phyloP scores from a whole-genome alignment of 2,888 invertebrate genomes.

The Agonopterix heracliana region DNA sequence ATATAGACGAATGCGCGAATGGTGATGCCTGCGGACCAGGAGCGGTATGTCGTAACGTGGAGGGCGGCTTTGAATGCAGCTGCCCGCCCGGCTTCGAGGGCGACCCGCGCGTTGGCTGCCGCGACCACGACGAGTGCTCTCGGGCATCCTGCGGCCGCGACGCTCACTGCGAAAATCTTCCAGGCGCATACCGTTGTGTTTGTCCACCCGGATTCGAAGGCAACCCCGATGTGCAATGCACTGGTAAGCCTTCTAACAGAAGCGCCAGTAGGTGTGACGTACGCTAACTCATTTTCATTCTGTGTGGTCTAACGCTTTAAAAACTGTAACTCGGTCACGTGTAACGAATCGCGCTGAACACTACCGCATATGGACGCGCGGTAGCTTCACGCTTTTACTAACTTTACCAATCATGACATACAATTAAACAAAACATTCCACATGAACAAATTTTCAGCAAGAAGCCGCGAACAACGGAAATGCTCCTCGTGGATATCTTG shows the following conservation, averaged over 20 bases:
- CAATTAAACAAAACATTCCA: slow-evolving; percentile 23
- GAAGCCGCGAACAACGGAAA: slow-evolving; percentile 18
- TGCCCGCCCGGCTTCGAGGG: slow-evolving; percentile 90
- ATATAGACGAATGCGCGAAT: slow-evolving; percentile 88
- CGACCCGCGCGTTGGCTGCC: slow-evolving; percentile 84
- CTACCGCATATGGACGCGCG: slow-evolving; percentile 54
- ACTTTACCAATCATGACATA: slow-evolving; percentile 33
- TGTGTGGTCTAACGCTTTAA: slow-evolving; percentile 63
- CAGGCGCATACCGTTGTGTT: slow-evolving; percentile 86
- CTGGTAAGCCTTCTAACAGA: slow-evolving; percentile 74
- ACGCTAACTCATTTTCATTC: slow-evolving; percentile 37
- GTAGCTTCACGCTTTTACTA: slow-evolving; percentile 71
- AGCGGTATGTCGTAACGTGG: slow-evolving; percentile 87
- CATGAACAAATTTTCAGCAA: slow-evolving; percentile 40
- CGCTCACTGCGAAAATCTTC: slow-evolving; percentile 86
- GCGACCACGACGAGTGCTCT: slow-evolving; percentile 85
- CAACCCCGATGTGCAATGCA: slow-evolving; percentile 84
- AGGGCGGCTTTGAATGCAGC: slow-evolving; percentile 88
- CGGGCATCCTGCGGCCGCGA: slow-evolving; percentile 86
- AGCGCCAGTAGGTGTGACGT: slow-evolving; percentile 36
- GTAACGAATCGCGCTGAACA: slow-evolving; percentile 62
- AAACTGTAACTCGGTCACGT: slow-evolving; percentile 44
- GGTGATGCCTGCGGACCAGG: slow-evolving; percentile 84
- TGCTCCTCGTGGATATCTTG: slow-evolving; percentile 5
- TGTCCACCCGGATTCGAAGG: slow-evolving; percentile 91